Evolutionary conservation across 2,888 invertebrate genomes (phyloP).

Genomic region (Bedellia somnulentella): DNA sequence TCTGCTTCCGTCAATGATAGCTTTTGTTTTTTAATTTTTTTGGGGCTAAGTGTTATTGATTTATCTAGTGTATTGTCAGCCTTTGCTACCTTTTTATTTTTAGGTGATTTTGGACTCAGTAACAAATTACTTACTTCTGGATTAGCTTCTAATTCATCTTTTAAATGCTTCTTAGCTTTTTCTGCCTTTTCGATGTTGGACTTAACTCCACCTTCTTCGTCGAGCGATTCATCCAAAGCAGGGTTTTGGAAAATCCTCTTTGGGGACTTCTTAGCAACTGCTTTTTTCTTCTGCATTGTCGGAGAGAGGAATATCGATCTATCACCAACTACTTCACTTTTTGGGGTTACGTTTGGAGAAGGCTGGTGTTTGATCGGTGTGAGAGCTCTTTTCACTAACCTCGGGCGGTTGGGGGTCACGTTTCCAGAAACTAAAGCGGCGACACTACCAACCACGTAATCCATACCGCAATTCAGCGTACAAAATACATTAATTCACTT

Average conservation of each 20-base stretch:
- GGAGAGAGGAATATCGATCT: conserved; percentile 47
- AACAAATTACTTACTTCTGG: conserved; percentile 7
- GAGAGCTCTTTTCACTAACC: conserved; percentile 32
- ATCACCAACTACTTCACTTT: conserved; percentile 39
- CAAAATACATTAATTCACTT: not conserved
- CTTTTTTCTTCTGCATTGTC: conserved; percentile 43
- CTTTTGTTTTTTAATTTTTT: too few relatives aligned
- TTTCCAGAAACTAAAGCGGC: conserved; percentile 62
- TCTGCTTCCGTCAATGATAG: not conserved
- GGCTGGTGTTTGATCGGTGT: conserved; percentile 47
- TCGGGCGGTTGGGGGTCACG: conserved; percentile 56
- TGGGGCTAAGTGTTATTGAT: too few relatives aligned
- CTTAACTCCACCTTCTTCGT: conserved; percentile 28
- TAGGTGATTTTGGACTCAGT: conserved; percentile 15
- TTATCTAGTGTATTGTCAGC: too few relatives aligned
- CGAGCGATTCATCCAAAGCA: conserved; percentile 28
- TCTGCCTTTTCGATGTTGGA: too few relatives aligned
- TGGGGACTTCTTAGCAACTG: conserved; percentile 45
- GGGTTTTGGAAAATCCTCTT: conserved; percentile 47
- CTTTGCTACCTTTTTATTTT: conserved; percentile 12
- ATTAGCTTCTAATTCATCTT: conserved; percentile 25
- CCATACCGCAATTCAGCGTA: conserved; percentile 21
- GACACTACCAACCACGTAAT: conserved; percentile 59
- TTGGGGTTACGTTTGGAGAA: conserved; percentile 47
- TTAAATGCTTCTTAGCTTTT: conserved; percentile 43